phyloP scores from a whole-genome alignment of 1,140 invertebrate genomes.

The Lordiphosa stackelbergi region DNA sequence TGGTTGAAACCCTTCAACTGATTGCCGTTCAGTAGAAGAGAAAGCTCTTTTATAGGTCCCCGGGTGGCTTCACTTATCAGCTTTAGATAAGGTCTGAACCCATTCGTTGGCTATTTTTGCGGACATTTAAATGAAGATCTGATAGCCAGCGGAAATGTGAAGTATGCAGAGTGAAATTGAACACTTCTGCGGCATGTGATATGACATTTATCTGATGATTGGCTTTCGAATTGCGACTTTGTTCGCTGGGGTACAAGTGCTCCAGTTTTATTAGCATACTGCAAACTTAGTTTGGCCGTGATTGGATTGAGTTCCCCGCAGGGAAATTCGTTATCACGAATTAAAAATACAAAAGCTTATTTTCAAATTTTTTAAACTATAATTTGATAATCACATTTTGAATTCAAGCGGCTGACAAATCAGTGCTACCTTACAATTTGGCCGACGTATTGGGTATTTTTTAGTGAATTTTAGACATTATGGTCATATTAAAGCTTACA shows the following conservation, averaged over 20 bases:
- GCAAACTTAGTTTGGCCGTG: neutral
- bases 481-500: too few species aligned
- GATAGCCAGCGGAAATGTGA: constrained; percentile 12
- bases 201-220: constrained; percentile 13
- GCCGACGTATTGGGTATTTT: too few species aligned
- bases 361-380: too few species aligned
- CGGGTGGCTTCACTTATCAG: constrained; percentile 12
- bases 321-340: too few species aligned
- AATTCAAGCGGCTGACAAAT: too few species aligned
- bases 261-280: constrained; percentile 1
- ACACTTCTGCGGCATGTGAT: neutral
- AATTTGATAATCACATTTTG: too few species aligned
- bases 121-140: constrained; percentile 21
- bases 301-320: too few species aligned
- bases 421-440: too few species aligned
- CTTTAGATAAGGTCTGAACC: neutral
- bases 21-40: neutral
- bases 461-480: too few species aligned
- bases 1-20: constrained; percentile 28
- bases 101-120: neutral
- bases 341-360: too few species aligned
- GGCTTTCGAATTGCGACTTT: constrained; percentile 11
- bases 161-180: too few species aligned
- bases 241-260: constrained; percentile 9
- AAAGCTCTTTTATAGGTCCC: constrained; percentile 35